phyloP scores from a whole-genome alignment of 2,888 invertebrate species.

The Venustoraphidia nigricollis region DNA sequence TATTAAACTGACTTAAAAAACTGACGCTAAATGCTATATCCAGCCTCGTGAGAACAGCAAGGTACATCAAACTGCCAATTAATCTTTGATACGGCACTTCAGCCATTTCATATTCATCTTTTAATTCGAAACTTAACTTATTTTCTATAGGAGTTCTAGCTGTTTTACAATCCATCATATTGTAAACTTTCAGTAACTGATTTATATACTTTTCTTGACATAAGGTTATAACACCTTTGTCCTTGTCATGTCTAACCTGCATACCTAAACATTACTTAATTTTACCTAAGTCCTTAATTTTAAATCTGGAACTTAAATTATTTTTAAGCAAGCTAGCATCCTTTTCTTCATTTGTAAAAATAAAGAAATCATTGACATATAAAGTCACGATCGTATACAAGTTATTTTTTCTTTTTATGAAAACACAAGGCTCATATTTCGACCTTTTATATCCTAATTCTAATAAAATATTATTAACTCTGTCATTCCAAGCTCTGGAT shows the following conservation, averaged over 20 bases:
- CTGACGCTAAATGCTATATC: too few relatives aligned
- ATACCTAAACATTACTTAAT: constrained; percentile 13
- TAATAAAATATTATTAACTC: constrained; percentile 4
- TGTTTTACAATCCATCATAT: too few relatives aligned
- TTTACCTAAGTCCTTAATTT: constrained; percentile 14
- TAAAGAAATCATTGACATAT: constrained; percentile 9
- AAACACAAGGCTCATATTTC: constrained; percentile 9
- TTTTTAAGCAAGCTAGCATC: not conserved
- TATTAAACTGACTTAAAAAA: too few relatives aligned
- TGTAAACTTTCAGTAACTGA: too few relatives aligned
- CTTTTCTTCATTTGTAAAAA: constrained; percentile 5
- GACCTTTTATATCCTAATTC: constrained; percentile 7
- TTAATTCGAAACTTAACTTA: too few relatives aligned
- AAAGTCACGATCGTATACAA: constrained; percentile 5
- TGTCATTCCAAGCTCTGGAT: constrained; percentile 3
- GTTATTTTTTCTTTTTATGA: constrained; percentile 3
- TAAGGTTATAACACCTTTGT: constrained; percentile 9
- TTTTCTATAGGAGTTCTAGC: too few relatives aligned
- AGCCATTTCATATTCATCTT: too few relatives aligned
- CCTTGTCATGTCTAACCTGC: constrained; percentile 11
- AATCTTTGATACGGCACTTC: too few relatives aligned
- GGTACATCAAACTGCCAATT: too few relatives aligned
- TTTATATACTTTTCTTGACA: constrained; percentile 14
- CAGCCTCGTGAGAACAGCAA: too few relatives aligned
- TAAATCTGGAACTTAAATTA: constrained; percentile 10